Evolutionary conservation across 2,113 vertebrate species (phyloP).

Genomic region (Peromyscus californicus): DNA sequence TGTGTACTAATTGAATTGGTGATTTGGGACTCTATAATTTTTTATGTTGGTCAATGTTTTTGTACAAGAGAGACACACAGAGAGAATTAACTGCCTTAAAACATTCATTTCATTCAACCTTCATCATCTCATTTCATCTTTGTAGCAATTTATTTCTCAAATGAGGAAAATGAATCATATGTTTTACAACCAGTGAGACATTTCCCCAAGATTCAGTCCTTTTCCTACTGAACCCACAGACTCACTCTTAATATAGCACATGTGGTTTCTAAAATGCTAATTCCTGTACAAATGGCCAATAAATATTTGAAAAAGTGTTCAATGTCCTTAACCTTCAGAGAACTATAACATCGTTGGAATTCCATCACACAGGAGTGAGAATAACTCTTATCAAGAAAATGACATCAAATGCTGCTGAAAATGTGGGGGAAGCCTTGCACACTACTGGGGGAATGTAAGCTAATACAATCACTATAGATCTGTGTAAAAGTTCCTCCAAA

Average conservation of each 20-base stretch:
- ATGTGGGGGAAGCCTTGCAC: background rate
- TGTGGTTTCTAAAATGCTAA: constrained; percentile 20
- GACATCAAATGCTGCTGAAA: background rate
- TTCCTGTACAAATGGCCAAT: background rate
- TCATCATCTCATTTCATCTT: constrained; percentile 34
- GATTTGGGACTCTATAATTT: constrained; percentile 26
- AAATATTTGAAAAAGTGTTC: background rate
- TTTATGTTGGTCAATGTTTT: constrained; percentile 7
- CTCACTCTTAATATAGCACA: background rate
- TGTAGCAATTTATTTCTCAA: constrained; percentile 36
- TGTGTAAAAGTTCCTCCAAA: background rate
- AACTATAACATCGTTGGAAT: background rate
- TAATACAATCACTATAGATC: background rate
- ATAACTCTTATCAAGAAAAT: background rate
- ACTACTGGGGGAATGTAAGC: background rate
- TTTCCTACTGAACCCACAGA: background rate
- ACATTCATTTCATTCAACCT: constrained; percentile 13
- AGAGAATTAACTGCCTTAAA: background rate
- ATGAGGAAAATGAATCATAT: constrained; percentile 30
- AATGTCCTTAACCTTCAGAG: background rate
- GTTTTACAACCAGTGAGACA: background rate
- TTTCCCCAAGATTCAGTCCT: background rate
- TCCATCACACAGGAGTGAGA: background rate
- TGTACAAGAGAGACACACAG: background rate
- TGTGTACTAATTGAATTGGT: constrained; percentile 22